phyloP scores from a whole-genome alignment of 2,888 invertebrate species.

The Parnassius glacialis region DNA sequence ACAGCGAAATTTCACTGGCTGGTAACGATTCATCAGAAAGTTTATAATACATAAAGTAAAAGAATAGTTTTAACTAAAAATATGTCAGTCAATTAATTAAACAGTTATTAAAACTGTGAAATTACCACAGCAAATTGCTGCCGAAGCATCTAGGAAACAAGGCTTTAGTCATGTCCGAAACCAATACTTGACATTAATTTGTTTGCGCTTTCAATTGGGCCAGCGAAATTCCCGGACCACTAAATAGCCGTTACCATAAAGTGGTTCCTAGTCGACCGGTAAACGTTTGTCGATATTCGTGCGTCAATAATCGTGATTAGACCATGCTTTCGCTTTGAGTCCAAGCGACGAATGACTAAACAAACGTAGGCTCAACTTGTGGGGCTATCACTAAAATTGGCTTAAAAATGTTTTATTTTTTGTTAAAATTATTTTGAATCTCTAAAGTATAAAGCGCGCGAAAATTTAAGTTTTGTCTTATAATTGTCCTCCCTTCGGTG shows the following conservation, averaged over 20 bases:
- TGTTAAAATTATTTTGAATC: no score
- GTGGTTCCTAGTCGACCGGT: slow-evolving; percentile 24
- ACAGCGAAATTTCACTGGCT: no score
- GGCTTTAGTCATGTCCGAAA: slow-evolving; percentile 9
- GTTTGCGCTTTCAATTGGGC: slow-evolving; percentile 28
- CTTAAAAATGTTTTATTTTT: no score
- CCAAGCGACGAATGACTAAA: slow-evolving; percentile 35
- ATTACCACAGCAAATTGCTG: no score
- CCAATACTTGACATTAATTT: slow-evolving; percentile 29
- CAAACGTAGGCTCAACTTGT: slow-evolving; percentile 12
- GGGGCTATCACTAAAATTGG: background rate
- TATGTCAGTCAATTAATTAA: no score
- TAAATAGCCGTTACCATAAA: slow-evolving; percentile 29
- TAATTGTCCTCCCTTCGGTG: no score
- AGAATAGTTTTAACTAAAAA: no score
- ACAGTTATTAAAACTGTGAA: no score
- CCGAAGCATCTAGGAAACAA: background rate
- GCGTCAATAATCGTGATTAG: slow-evolving; percentile 50
- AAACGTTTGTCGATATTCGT: slow-evolving; percentile 41
- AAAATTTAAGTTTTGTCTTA: no score
- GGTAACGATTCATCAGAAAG: no score
- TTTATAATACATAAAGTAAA: no score
- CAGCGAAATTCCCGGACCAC: slow-evolving; percentile 20
- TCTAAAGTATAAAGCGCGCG: no score
- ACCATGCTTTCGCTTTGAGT: slow-evolving; percentile 44